A percentile compares a stretch with the other conserved stretches of the same genome.
phyloP scores from a whole-genome alignment of 2,888 invertebrate genomes.

The Epinotia ramella region DNA sequence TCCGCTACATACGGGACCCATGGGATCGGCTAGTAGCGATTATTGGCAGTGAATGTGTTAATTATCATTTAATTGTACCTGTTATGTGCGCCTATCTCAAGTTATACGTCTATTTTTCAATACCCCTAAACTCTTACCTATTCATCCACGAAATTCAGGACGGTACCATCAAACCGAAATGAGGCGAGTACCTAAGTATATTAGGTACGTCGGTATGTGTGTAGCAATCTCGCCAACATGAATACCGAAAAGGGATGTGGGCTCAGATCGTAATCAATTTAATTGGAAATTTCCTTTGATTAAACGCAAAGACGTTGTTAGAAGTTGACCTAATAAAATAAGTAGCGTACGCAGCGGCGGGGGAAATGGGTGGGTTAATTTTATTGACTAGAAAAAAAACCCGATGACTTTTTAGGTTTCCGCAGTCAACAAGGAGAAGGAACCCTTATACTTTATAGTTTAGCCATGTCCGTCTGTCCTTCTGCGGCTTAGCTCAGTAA shows the following conservation, averaged over 20 bases:
- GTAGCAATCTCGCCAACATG: slow-evolving; percentile 29
- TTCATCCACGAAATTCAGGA: not conserved
- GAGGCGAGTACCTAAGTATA: slow-evolving; percentile 4
- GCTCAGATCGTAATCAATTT: slow-evolving; percentile 82
- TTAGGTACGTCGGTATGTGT: slow-evolving; percentile 15
- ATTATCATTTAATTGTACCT: no score
- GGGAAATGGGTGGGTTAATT: not conserved
- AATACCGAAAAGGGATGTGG: slow-evolving; percentile 49
- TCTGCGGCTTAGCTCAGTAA: no score
- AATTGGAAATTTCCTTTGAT: slow-evolving; percentile 86
- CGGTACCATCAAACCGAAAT: slow-evolving; percentile 16
- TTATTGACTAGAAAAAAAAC: no score
- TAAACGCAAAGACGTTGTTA: slow-evolving; percentile 85
- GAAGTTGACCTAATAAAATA: slow-evolving; percentile 84
- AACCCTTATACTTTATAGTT: no score
- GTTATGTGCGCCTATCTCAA: no score
- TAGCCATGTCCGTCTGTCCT: no score
- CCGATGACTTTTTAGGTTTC: no score
- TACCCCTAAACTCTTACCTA: not conserved
- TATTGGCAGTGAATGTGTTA: no score
- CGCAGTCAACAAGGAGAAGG: no score
- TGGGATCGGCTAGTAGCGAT: no score
- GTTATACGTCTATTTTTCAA: not conserved
- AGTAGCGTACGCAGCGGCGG: slow-evolving; percentile 60
- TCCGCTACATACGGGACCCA: no score